phyloP scores from a whole-genome alignment of 2,797 vertebrate genomes.

The Crax fasciolata region DNA sequence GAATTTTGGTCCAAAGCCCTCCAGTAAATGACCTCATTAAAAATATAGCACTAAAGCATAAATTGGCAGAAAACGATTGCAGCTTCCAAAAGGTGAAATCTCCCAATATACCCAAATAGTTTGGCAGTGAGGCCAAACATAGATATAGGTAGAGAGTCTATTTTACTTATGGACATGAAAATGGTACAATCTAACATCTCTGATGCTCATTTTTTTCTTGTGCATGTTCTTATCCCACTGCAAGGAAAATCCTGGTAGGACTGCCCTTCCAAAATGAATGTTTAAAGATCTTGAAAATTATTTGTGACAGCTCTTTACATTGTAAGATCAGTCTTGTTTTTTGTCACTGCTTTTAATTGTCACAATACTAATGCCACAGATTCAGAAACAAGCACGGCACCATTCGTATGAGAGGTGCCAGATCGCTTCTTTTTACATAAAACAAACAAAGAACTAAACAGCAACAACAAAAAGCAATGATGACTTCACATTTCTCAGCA shows the following conservation, averaged over 20 bases:
- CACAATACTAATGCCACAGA: not conserved
- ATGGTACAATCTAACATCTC: not conserved
- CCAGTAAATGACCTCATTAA: slow-evolving; percentile 53
- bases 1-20: slow-evolving; percentile 54
- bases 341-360: not conserved
- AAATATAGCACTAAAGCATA: slow-evolving; percentile 16
- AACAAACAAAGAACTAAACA: not conserved
- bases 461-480: not conserved
- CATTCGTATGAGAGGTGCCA: not conserved
- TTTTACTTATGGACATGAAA: not conserved
- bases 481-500: slow-evolving; percentile 48
- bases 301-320: not conserved
- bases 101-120: slow-evolving; percentile 6
- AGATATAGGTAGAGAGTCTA: not conserved
- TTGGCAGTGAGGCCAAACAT: not conserved
- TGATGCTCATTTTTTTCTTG: not conserved
- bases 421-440: slow-evolving; percentile 50
- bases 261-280: not conserved
- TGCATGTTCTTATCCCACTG: not conserved
- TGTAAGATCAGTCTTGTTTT: not conserved
- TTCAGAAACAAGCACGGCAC: not conserved
- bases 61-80: not conserved
- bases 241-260: not conserved
- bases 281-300: not conserved
- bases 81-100: not conserved